Conservation (phyloP, 2,888 invertebrate species). For the Alentia gelatinosa region DNA sequence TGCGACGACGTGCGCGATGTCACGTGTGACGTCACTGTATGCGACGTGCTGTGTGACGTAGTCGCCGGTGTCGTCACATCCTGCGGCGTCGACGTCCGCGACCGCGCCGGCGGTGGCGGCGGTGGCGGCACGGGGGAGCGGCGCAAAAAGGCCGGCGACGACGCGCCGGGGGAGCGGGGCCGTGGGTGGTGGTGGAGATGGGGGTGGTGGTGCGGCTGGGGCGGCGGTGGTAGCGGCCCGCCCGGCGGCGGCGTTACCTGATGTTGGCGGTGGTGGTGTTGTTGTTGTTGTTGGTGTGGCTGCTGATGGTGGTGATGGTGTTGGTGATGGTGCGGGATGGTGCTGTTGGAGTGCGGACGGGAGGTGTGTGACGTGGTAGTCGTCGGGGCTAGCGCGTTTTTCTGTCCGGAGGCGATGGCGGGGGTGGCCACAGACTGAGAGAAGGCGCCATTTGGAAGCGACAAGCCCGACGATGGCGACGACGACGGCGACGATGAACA, state of each 20-base stretch:
- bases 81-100: neutral
- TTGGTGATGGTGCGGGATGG: neutral
- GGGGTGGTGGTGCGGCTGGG: neutral
- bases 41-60: slow-evolving; percentile 40
- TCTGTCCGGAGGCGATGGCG: neutral
- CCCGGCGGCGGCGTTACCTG: neutral
- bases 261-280: neutral
- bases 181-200: neutral
- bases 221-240: neutral
- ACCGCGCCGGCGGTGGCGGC: neutral
- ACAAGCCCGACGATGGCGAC: neutral
- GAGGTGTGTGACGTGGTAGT: neutral
- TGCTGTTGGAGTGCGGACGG: slow-evolving; percentile 16
- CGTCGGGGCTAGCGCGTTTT: neutral
- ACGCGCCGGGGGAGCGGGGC: neutral
- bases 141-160: neutral
- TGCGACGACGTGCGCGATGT: slow-evolving; percentile 14
- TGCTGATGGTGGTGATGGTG: neutral
- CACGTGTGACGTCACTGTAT: slow-evolving; percentile 26
- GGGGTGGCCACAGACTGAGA: slow-evolving; percentile 12
- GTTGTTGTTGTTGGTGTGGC: neutral
- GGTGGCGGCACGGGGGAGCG: neutral
- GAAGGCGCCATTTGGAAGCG: slow-evolving; percentile 44
- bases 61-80: slow-evolving; percentile 34
- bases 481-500: neutral